Percentiles rank a stretch among this genome's conserved stretches.
Evolutionary conservation across 1,140 invertebrate genomes (phyloP).

Genomic region (Diprion similis): DNA sequence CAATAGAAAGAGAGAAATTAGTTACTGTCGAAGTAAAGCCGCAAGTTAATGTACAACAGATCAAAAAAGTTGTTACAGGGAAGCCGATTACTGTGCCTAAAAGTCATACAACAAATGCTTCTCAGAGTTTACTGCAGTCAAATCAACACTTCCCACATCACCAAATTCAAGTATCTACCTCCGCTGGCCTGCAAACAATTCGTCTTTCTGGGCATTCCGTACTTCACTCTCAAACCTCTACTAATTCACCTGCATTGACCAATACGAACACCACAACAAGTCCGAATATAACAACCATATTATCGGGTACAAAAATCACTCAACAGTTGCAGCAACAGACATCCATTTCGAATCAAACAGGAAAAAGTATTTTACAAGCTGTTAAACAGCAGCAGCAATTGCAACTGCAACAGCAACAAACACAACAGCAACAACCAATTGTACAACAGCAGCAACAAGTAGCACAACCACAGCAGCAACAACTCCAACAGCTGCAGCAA

Average conservation of each 20-base stretch:
- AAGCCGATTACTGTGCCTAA: conserved; percentile 58
- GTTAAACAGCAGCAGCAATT: conserved; percentile 54
- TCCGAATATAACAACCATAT: conserved; percentile 51
- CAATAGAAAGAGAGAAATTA: conserved; percentile 28
- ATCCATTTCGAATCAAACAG: conserved; percentile 52
- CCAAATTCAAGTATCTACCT: conserved; percentile 61
- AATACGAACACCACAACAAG: conserved; percentile 28
- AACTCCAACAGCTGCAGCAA: conserved; percentile 42
- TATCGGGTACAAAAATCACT: conserved; percentile 47
- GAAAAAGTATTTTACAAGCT: conserved; percentile 55
- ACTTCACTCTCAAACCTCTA: conserved; percentile 49
- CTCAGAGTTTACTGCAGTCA: conserved; percentile 57
- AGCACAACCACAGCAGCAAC: conserved; percentile 30
- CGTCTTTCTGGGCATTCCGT: conserved; percentile 62
- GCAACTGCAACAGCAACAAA: conserved; percentile 32
- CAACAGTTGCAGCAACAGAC: conserved; percentile 47
- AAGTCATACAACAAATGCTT: conserved; percentile 34
- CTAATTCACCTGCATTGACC: conserved; percentile 35
- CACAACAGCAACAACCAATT: conserved; percentile 27
- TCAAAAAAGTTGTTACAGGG: conserved; percentile 43
- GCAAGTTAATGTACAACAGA: conserved; percentile 26
- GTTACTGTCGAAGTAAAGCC: conserved; percentile 29
- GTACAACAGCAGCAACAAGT: conserved; percentile 36
- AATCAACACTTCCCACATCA: conserved; percentile 59
- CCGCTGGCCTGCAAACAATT: conserved; percentile 63